A percentile compares a stretch with the other conserved stretches of the same genome.
These are phyloP conservation scores for Melipona beecheii DNA, from an alignment of 2,888 invertebrate genomes.

Conservation along the genomic window DNA sequence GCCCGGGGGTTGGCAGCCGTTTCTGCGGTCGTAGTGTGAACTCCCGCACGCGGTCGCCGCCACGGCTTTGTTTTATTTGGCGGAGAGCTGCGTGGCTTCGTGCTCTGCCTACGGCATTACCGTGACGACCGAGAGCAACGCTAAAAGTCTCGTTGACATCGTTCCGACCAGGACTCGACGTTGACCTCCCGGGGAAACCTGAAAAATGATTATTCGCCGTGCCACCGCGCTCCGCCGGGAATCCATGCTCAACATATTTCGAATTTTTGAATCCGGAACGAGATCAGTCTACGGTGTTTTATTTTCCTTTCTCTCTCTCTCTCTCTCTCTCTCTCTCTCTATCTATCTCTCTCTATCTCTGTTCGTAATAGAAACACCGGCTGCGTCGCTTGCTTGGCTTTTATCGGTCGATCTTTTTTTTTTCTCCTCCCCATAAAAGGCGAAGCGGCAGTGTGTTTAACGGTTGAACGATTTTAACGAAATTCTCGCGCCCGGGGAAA, in stretches of 20 bases:
- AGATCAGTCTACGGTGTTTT: neutral
- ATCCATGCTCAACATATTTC: neutral
- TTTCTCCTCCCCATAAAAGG: neutral
- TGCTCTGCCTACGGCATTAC: conserved; percentile 50
- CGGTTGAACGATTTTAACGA: neutral
- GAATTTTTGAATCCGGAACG: neutral
- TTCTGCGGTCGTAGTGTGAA: conserved; percentile 60
- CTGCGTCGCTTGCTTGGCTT: neutral
- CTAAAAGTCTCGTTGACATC: conserved; percentile 46
- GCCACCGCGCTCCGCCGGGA: neutral
- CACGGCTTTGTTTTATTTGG: conserved; percentile 60
- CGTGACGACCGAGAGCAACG: conserved; percentile 1
- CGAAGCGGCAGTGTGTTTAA: neutral
- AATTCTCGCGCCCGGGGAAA: neutral
- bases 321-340: too few relatives aligned
- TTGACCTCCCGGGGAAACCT: conserved; percentile 6
- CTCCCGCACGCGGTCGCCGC: conserved; percentile 60
- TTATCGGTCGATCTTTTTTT: neutral
- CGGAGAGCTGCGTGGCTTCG: conserved; percentile 45
- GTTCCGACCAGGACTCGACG: conserved; percentile 1
- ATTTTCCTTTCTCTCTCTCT: too few relatives aligned
- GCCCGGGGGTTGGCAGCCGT: conserved; percentile 26
- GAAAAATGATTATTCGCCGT: conserved; percentile 29
- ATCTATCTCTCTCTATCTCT: neutral
- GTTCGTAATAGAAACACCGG: neutral